phyloP scores from a whole-genome alignment of 2,797 vertebrate genomes.

The Hypotaenidia okinawae region DNA sequence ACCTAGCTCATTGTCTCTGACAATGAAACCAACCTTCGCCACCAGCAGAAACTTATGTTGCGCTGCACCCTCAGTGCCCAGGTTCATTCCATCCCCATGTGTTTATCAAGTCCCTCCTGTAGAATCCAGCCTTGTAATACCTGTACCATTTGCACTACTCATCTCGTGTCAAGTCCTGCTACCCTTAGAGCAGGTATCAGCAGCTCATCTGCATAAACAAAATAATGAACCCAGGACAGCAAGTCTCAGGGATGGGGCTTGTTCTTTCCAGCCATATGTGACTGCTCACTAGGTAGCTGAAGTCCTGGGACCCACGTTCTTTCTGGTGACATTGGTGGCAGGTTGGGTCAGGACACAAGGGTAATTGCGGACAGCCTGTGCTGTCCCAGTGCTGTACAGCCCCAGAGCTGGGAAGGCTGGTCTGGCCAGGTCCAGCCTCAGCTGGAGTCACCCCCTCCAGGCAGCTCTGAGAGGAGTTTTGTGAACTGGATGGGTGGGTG shows the following conservation, averaged over 20 bases:
- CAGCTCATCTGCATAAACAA: not conserved
- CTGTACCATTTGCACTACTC: not conserved
- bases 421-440: not conserved
- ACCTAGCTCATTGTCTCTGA: accelerated
- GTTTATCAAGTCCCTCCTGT: not conserved
- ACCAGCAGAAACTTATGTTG: not conserved
- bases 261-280: not conserved
- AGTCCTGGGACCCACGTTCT: not conserved
- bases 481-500: not conserved
- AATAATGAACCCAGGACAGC: not conserved
- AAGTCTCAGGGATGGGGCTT: not conserved
- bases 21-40: not conserved
- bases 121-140: not conserved
- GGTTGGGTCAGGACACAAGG: not conserved
- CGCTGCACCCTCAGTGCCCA: not conserved
- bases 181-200: not conserved
- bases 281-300: not conserved
- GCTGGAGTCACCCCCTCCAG: not conserved
- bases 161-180: not conserved
- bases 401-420: too few relatives aligned
- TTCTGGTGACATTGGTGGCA: not conserved
- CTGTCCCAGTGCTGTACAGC: not conserved
- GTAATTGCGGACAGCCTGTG: accelerated
- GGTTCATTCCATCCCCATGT: not conserved
- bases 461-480: not conserved